Percentiles rank a stretch among this genome's conserved stretches.
Evolutionary conservation across 2,888 invertebrate genomes (phyloP).

Genomic region (Drosophila fungiperda): DNA sequence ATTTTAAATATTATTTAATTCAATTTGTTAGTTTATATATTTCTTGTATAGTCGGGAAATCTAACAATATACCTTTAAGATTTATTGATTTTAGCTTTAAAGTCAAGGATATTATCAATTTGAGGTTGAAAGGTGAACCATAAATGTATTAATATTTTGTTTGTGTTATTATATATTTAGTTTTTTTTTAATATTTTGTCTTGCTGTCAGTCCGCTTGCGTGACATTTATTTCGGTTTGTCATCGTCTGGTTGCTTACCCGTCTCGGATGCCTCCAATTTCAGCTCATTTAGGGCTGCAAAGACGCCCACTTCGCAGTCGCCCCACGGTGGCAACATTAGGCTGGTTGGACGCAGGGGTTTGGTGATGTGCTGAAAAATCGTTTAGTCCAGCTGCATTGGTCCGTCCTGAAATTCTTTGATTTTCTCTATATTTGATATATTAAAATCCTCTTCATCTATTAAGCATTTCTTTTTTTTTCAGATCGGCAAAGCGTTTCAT

Average conservation of each 20-base stretch:
- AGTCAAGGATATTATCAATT: too few relatives aligned
- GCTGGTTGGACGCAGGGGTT: background rate
- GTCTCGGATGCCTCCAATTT: background rate
- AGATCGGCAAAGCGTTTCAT: conserved; percentile 36
- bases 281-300: background rate
- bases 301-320: conserved; percentile 4
- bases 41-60: too few relatives aligned
- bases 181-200: background rate
- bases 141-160: background rate
- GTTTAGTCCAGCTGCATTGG: background rate
- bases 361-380: background rate
- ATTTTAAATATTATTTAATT: too few relatives aligned
- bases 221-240: background rate
- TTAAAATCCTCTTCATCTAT: conserved; percentile 34
- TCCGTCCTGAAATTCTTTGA: conserved; percentile 20
- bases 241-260: background rate
- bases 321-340: conserved; percentile 8
- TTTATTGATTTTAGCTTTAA: background rate
- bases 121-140: background rate
- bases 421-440: conserved; percentile 12
- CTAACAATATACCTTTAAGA: background rate
- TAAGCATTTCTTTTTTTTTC: conserved; percentile 14
- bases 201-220: background rate
- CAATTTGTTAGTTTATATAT: too few relatives aligned
- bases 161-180: background rate